phyloP scores from a whole-genome alignment of 2,797 vertebrate genomes.

The Agapornis canus region DNA sequence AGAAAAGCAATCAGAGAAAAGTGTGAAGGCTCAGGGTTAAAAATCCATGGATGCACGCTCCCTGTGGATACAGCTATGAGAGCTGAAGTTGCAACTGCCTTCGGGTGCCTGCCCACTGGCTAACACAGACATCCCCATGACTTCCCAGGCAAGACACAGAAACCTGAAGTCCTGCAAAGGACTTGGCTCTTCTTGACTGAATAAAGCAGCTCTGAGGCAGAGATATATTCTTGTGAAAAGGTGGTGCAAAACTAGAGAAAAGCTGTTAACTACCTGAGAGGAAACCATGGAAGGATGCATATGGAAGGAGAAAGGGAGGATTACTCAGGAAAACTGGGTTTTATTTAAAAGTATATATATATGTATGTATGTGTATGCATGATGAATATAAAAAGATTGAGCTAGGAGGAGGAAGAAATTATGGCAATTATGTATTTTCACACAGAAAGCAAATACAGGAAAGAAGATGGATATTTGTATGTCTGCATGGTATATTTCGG shows the following conservation, averaged over 20 bases:
- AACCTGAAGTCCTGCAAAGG: neutral
- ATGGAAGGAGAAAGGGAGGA: neutral
- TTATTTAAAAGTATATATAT: neutral
- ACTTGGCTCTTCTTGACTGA: neutral
- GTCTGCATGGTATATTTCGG: neutral
- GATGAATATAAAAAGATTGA: neutral
- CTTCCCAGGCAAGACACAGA: neutral
- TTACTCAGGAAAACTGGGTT: neutral
- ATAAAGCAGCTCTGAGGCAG: neutral
- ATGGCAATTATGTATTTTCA: neutral
- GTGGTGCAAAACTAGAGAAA: neutral
- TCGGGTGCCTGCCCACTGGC: neutral
- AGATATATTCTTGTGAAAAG: neutral
- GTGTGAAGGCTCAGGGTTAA: neutral
- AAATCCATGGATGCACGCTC: neutral
- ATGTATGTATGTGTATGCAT: rapidly evolving
- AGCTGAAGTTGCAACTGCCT: neutral
- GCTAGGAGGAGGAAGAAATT: neutral
- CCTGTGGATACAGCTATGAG: neutral
- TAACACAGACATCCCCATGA: neutral
- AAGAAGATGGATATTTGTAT: neutral
- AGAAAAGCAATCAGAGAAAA: neutral
- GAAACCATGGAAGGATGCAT: neutral
- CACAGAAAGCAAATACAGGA: neutral
- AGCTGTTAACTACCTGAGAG: neutral